phyloP scores from a whole-genome alignment of 2,797 vertebrate genomes.

The Xerus rutilus region DNA sequence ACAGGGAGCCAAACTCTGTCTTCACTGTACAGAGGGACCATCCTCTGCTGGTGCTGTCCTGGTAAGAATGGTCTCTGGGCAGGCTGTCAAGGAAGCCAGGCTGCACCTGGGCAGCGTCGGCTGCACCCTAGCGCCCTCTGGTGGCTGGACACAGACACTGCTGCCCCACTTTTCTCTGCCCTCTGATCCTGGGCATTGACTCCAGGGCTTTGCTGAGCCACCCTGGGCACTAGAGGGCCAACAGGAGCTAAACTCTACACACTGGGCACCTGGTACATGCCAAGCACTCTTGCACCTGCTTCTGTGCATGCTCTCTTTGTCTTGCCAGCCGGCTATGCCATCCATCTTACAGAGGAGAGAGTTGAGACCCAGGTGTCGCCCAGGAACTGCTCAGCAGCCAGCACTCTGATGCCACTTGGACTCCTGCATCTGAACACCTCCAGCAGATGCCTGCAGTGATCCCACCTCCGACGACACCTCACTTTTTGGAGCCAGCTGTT shows the following conservation, averaged over 20 bases:
- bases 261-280: no score
- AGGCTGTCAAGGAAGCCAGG: background rate
- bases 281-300: background rate
- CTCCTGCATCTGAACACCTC: background rate
- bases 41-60: background rate
- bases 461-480: background rate
- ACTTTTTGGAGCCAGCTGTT: background rate
- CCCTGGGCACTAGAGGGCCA: no score
- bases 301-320: background rate
- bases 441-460: background rate
- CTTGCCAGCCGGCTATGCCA: background rate
- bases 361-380: background rate
- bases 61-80: background rate
- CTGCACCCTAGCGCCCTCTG: constrained; percentile 71
- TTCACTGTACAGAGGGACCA: background rate
- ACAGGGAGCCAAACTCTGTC: fast-evolving
- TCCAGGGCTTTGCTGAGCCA: background rate
- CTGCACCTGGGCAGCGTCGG: background rate
- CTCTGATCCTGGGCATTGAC: fast-evolving
- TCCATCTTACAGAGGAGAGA: background rate
- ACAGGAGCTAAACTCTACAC: background rate
- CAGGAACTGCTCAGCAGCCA: background rate
- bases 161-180: background rate
- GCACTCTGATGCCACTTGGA: background rate
- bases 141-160: background rate